Base-by-base conservation (phyloP, 2,888 invertebrate species). In the Brachypalpus laphriformis region DNA sequence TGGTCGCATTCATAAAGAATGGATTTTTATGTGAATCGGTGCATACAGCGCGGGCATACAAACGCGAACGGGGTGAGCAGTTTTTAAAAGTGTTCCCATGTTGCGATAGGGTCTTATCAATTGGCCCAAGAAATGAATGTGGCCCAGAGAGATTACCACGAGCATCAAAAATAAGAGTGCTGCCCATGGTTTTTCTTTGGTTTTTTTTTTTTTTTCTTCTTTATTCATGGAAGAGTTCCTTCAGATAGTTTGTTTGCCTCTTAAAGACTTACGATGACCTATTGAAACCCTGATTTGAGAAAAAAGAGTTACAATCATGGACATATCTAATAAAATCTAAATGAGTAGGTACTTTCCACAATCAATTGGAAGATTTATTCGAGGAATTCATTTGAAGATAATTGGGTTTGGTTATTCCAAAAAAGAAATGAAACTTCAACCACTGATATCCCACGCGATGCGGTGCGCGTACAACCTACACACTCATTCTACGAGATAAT, bases 41-140 rank as follows among this genome's bases (percentile, higher is more conserved):
- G 78, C 49, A 68, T 40, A 65, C 65, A 71, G 45, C 65, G 82
- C 63, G 40, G 66, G 14, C 61, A 45, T 34, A 71, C 70, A 57
- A n/a, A 74, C 61, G 70, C 49, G 57, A 56, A 70, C 75, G 70
- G 66, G 65, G 57, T 66, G 81, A 71, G 65, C 75, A 81, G 71
- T 85, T 85, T 85, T 85, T 85, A 85, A 85, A 81, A 85, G 85
- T 85, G 85, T 85, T 85, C 85, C 81, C 85, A 66, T 85, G 85
- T 85, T 81, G 81, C 85, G 85, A 85, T 85, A 85, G 81, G 85
- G 71, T 54, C 81, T 85, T 85, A 85, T 85, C 85, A 85, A 71
- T 80, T 71, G 76, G 75, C 81, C 66, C 75, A 85, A 71, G 85
- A 81, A 85, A 85, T 81, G 76, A 85, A 80, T 85, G 85, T 85